Conservation (phyloP, 1,140 invertebrate species). For the Drosophila arawakana region DNA sequence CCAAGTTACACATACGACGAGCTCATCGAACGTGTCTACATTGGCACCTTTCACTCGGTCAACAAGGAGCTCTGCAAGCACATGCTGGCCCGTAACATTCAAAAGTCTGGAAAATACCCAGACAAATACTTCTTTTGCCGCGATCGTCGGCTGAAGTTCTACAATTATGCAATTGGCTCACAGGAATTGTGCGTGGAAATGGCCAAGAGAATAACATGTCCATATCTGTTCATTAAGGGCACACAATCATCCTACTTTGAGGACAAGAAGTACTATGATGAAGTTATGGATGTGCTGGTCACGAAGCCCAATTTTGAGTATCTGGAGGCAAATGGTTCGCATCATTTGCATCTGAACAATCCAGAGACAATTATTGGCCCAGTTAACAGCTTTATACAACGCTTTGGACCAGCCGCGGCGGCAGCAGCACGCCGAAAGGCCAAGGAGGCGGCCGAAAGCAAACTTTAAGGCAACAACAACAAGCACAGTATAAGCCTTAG, state of each 20-base stretch:
- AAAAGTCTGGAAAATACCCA: conserved; percentile 86
- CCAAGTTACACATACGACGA: conserved; percentile 87
- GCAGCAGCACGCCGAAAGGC: conserved; percentile 61
- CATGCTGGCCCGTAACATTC: conserved; percentile 86
- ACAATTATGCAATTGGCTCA: conserved; percentile 85
- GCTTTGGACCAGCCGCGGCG: conserved; percentile 69
- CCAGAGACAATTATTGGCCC: conserved; percentile 86
- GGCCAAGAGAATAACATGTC: conserved; percentile 85
- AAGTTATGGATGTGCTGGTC: conserved; percentile 86
- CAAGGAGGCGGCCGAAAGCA: conserved; percentile 68
- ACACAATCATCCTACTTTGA: conserved; percentile 86
- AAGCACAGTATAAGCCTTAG: conserved; percentile 23
- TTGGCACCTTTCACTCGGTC: conserved; percentile 86
- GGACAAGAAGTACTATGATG: conserved; percentile 86
- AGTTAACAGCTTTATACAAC: conserved; percentile 87
- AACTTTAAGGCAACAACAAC: conserved; percentile 36
- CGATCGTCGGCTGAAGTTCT: conserved; percentile 86
- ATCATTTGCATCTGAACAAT: conserved; percentile 91
- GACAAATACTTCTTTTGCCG: conserved; percentile 87
- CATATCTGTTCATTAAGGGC: conserved; percentile 87
- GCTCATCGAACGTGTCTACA: conserved; percentile 86
- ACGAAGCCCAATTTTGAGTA: conserved; percentile 87
- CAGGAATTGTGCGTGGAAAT: conserved; percentile 85
- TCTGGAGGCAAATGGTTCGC: conserved; percentile 88
- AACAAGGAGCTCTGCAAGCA: conserved; percentile 86